Conservation (phyloP, 2,797 vertebrate species). For the Tapera naevia region DNA sequence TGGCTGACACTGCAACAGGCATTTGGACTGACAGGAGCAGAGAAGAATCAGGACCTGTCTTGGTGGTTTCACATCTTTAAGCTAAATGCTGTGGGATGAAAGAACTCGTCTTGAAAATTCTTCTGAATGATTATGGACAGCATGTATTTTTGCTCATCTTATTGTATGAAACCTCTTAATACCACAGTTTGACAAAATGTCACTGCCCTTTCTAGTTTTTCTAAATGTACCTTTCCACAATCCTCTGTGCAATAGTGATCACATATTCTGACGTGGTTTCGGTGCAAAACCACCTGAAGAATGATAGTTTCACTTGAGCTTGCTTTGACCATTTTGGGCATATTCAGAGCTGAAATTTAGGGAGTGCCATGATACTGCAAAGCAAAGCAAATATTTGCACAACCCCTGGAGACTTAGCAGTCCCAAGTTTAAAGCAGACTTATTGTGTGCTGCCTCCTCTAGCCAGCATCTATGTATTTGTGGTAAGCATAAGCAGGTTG, state of each 20-base stretch:
- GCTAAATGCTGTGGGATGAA: neutral
- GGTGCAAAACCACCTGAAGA: neutral
- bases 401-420: neutral
- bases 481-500: neutral
- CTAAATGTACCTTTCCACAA: neutral
- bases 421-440: neutral
- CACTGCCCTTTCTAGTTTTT: neutral
- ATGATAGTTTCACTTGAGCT: conserved; percentile 24
- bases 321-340: neutral
- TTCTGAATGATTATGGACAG: neutral
- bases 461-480: neutral
- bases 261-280: neutral
- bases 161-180: accelerated
- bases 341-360: conserved; percentile 45
- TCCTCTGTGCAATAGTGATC: neutral
- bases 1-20: neutral
- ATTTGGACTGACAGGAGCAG: neutral
- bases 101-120: neutral
- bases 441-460: conserved; percentile 1
- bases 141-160: neutral
- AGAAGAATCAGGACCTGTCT: neutral
- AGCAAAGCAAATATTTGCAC: conserved; percentile 56
- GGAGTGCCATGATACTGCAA: neutral
- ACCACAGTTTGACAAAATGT: neutral
- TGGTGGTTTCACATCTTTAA: neutral